Conservation (phyloP, 2,797 vertebrate genomes). For the Helicolenus hilgendorfi region DNA sequence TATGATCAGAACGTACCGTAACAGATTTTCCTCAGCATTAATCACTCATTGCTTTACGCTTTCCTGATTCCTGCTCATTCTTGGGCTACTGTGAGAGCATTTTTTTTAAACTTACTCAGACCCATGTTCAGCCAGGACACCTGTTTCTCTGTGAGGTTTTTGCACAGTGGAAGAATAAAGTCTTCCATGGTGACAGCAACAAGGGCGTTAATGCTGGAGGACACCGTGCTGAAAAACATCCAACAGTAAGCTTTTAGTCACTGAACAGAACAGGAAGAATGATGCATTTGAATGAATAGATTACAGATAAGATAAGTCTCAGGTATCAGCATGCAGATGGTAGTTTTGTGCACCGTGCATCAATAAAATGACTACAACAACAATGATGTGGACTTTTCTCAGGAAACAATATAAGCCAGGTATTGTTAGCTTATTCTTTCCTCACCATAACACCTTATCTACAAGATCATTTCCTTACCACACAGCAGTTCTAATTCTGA, state of each 20-base stretch:
- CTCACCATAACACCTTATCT: not conserved
- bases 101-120: slow-evolving; percentile 86
- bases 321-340: not conserved
- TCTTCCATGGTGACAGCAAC: slow-evolving; percentile 92
- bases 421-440: not conserved
- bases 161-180: slow-evolving; percentile 85
- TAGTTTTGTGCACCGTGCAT: not conserved
- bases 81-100: not conserved
- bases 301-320: not conserved
- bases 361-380: not conserved
- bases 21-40: not conserved
- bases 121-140: slow-evolving; percentile 91
- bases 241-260: slow-evolving; percentile 6
- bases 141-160: slow-evolving; percentile 83
- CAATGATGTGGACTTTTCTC: not conserved
- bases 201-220: slow-evolving; percentile 93
- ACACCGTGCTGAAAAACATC: slow-evolving; percentile 89
- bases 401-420: not conserved
- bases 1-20: not conserved
- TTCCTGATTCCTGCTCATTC: not conserved
- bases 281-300: not conserved
- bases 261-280: not conserved
- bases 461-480: not conserved
- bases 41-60: not conserved
- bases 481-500: not conserved